Conservation (phyloP, 2,888 invertebrate species). For the Ypsolopha sequella region DNA sequence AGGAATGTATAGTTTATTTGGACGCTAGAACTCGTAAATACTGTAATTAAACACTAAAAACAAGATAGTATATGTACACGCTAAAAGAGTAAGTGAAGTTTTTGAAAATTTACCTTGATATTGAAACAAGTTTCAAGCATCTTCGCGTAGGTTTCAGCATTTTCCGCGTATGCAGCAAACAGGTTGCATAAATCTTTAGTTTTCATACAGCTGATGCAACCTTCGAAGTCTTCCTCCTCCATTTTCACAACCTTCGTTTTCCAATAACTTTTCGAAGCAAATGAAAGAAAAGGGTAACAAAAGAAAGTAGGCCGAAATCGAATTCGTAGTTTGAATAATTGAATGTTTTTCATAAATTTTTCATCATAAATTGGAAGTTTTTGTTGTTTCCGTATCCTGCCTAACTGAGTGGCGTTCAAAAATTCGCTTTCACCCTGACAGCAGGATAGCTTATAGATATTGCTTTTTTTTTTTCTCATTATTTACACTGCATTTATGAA, state of each 20-base stretch:
- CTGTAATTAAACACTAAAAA: neutral
- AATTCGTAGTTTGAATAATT: neutral
- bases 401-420: no score
- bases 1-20: neutral
- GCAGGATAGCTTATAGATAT: no score
- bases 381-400: no score
- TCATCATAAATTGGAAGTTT: no score
- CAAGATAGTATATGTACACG: no score
- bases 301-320: no score
- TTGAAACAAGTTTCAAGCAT: conserved; percentile 60
- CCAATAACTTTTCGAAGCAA: conserved; percentile 25
- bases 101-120: conserved; percentile 35
- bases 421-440: no score
- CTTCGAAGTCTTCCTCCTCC: conserved; percentile 55
- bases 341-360: no score
- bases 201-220: conserved; percentile 64
- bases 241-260: conserved; percentile 17
- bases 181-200: conserved; percentile 61
- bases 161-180: conserved; percentile 53
- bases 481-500: no score
- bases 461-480: no score
- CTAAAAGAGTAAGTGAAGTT: neutral
- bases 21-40: neutral
- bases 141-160: conserved; percentile 53
- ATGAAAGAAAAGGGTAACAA: no score